Evolutionary conservation across 1,140 invertebrate genomes (phyloP), one percentile per base, ranked within the genome.

Genomic region (Drosophila carrolli): DNA sequence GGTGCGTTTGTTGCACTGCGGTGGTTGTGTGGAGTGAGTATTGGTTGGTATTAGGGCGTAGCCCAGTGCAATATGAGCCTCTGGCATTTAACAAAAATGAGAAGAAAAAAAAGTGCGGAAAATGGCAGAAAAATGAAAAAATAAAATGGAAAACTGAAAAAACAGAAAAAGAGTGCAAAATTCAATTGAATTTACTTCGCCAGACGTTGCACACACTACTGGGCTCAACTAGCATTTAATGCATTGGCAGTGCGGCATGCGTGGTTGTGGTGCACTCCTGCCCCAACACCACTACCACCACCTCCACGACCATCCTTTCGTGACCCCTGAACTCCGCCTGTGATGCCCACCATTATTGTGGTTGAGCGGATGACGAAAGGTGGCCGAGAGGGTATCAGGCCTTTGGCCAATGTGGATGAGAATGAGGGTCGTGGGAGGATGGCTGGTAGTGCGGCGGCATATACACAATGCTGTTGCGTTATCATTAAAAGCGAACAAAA

Each of bases 161-260:
- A 75, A 55, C 53, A 58, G 46, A 89, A 88, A 82, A 72, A 65
- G 70, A 88, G 75, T 88, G 72, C 79, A 88, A 76, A 83, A 86
- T 83, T 83, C 83, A 86, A 86, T 86, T 86, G 84, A 89, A 89
- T 86, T 86, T 86, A 83, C 79, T 86, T 73, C 75, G 81, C 84
- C 79, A 86, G 79, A 88, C 78, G 76, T 54, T 53, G 50, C 66
- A 63, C 59, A 68, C 41, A 58, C 46, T 66, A 63, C 62, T 55
- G 29, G 51, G 19, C 50, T 48, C 55, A 80, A 71, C 74, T 73
- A 73, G 75, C 83, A 83, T 76, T 86, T 75, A 86, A 88, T 86
- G 83, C 74, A 77, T 70, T 62, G 75, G 46, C 75, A 58, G 71
- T 70, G 54, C 32, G 66, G 71, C 80, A 79, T 79, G 78, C 47